These are phyloP conservation scores for Gymnosoma rotundatum DNA, from an alignment of 2,888 invertebrate species.

Conservation along the genomic window DNA sequence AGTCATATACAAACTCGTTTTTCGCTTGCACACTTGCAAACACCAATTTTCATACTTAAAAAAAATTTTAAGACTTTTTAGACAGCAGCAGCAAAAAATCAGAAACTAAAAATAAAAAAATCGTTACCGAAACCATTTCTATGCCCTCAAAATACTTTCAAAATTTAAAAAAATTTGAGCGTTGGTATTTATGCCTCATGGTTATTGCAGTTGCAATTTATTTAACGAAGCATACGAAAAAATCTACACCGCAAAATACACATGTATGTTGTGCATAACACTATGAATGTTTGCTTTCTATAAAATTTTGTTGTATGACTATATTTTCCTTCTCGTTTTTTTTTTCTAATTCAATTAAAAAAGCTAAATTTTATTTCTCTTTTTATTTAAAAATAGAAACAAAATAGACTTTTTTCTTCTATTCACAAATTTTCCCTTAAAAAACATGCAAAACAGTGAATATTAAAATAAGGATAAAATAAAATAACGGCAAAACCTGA, in stretches of 20 bases:
- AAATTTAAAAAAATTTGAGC: neutral
- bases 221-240: slow-evolving; percentile 44
- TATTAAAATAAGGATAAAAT: too few species aligned
- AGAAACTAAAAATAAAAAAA: neutral
- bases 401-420: too few species aligned
- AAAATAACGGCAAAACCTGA: too few species aligned
- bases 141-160: neutral
- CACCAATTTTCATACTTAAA: slow-evolving; percentile 33
- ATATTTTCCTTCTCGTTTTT: too few species aligned
- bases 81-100: neutral
- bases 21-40: neutral
- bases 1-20: too few species aligned
- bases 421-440: too few species aligned
- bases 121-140: neutral
- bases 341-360: too few species aligned
- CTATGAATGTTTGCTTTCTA: neutral
- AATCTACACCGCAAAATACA: slow-evolving; percentile 31
- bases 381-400: too few species aligned
- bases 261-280: neutral
- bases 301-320: neutral
- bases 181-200: slow-evolving; percentile 16
- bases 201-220: slow-evolving; percentile 28
- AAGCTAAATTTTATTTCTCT: too few species aligned
- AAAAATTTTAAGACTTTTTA: slow-evolving; percentile 15
- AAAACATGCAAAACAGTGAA: too few species aligned